Base-by-base conservation (phyloP, 1,140 invertebrate genomes). In the Nebria ingens region DNA sequence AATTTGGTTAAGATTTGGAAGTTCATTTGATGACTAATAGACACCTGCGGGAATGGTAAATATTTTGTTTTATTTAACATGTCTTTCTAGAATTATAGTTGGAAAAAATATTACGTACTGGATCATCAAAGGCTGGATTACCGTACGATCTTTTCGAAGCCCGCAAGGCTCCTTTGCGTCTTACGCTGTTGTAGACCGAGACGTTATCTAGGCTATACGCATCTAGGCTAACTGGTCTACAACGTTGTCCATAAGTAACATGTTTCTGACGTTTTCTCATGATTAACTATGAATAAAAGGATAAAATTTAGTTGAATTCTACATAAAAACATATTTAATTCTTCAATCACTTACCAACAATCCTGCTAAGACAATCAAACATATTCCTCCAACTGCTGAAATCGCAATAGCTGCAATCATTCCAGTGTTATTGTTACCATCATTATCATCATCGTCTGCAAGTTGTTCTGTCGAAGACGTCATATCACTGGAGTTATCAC, bases 71-170 rank as follows among this genome's bases (percentile, higher is more conserved):
- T n/a, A n/a, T n/a, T n/a, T n/a, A n/a, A n/a, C n/a, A n/a, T n/a
- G n/a, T n/a, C n/a, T n/a, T n/a, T n/a, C n/a, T n/a, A n/a, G n/a
- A n/a, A n/a, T n/a, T n/a, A n/a, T n/a, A n/a, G n/a, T n/a, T n/a
- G n/a, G n/a, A n/a, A 34, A 34, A 34, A n/a, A 34, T 34, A 34
- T 34, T 45, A 73, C 75, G 76, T 71, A 90, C 87, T 62, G 89
- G 85, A 74, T 93, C 90, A 68, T 92, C 90, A 70, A 93, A 94
- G n/a, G 86, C 89, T 15, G 87, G 87, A 74, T 94, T 94, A 23
- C 90, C 87, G 64, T 92, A 94, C 45, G 89, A 91, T 21, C 89
- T 73, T 65, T 91, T 92, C n/a, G 89, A 92, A n/a, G 81, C 76
- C 52, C 88, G 76, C 9, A 76, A 77, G 21, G 76, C 77, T 45